Base-by-base conservation (phyloP, 2,888 invertebrate genomes). In the Ligdia adustata region DNA sequence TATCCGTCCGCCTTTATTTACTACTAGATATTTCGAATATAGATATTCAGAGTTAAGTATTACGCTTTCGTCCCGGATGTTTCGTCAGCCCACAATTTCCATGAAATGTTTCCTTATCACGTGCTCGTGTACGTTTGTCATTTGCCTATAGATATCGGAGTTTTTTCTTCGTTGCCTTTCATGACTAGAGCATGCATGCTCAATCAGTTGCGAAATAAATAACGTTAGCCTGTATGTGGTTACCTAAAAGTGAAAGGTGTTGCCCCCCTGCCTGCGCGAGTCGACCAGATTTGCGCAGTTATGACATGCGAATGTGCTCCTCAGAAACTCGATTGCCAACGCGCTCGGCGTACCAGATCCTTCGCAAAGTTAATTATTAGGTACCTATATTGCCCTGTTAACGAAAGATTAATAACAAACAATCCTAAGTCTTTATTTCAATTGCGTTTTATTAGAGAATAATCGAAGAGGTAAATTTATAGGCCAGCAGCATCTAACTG, bases 191-290 rank as follows among this genome's bases (percentile, higher is more conserved):
- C 29, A 38, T 28, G 39, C 52, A 37, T 42, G 42, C 37, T 44
- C 48, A 26, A 44, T 42, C 11, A 27, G 26, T 60, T 55, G 52
- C 49, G 52, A 56, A 49, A 52, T 52, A 37, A 52, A 54, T 56
- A 48, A 52, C 56, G 56, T 55, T 49, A 56, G 56, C 62, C 61
- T 53, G 55, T 32, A 50, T 38, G 39, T 38, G 37, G 50, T 69
- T 70, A 70, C 70, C 70, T 66, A 70, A 66, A 62, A 59, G 63
- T 60, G 63, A 66, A 64, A 65, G 68, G 41, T 31, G 48, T 47
- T 52, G 53, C 48, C 52, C 39, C 51, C 42, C 50, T n/a, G n/a
- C 34, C 37, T 38, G 56, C 51, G 31, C 29, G 31, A 40, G 54
- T 54, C 42, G 46, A 42, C 45, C 52, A 22, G 20, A 15, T 33